Percentiles rank a stretch among this genome's conserved stretches.
phyloP scores from a whole-genome alignment of 2,113 vertebrate genomes.

The Accipiter virgatus region DNA sequence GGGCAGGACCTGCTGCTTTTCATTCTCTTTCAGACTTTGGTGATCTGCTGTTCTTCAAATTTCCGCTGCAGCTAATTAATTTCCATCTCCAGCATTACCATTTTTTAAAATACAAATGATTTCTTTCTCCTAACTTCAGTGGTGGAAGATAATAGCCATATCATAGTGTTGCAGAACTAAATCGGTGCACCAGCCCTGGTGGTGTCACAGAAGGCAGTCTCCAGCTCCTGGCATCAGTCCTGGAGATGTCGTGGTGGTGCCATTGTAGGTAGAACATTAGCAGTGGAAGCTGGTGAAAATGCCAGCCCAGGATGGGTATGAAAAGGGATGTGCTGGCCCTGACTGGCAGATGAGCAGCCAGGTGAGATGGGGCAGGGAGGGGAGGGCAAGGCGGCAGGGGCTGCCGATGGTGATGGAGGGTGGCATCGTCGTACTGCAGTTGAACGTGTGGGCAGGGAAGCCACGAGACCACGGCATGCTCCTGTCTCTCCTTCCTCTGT shows the following conservation, averaged over 20 bases:
- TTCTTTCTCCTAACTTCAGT: background rate
- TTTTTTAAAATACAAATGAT: background rate
- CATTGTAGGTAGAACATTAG: background rate
- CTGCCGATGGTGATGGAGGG: background rate
- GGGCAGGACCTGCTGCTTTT: background rate
- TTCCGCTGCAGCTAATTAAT: background rate
- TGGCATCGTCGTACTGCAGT: background rate
- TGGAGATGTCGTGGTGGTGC: background rate
- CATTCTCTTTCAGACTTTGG: background rate
- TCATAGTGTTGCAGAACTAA: background rate
- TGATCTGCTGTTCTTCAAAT: background rate
- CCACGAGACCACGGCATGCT: accelerated
- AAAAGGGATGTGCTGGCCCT: background rate
- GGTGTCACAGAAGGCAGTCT: background rate
- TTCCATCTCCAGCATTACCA: background rate
- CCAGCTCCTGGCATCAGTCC: background rate
- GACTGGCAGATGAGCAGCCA: background rate
- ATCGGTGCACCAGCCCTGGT: background rate
- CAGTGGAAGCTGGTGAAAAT: background rate
- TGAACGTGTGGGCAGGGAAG: background rate
- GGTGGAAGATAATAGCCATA: background rate
- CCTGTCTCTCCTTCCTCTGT: background rate
- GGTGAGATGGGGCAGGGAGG: background rate
- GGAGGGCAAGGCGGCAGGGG: background rate
- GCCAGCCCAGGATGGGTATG: no score